Evolutionary conservation across 1,140 invertebrate species (phyloP), one percentile per base, ranked within the genome.

Genomic region (Trichomalopsis sarcophagae): DNA sequence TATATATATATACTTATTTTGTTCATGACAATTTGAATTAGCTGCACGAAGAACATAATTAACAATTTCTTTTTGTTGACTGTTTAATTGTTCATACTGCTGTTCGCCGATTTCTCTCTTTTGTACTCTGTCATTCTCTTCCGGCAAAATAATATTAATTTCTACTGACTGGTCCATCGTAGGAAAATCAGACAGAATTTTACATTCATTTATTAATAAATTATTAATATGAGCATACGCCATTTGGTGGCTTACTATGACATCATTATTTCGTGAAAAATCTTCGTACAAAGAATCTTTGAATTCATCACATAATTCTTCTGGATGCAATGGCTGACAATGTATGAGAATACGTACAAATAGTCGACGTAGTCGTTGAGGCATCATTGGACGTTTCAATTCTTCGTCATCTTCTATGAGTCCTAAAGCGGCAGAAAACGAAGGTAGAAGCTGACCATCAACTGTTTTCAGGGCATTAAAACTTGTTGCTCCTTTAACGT

Each of bases 401-500:
- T 91, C 88, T 44, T 76, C 40, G n/a, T 92, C 89, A 80, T 91
- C 82, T 83, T 91, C 88, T 4, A 93, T 50, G 1, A 92, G 69
- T 40, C 88, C 87, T 33, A 87, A 7, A 11, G 82, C 90, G 66
- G 87, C 87, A 82, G 87, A 81, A 84, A 88, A 92, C 23, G 90
- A 89, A 9, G 68, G 7, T 83, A 88, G 87, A 30, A 86, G 21
- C 7, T 76, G 27, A 13, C 86, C 89, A 83, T 93, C 74, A 33
- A 91, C 85, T 55, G 89, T 93, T 88, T 84, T 86, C 1, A 93
- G 74, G 80, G 89, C 47, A 81, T 85, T 36, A 87, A 92, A 93
- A 33, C 81, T 88, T 40, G 80, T 89, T n/a, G 90, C 89, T 21
- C 90, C 92, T 78, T 66, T 62, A 33, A 79, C n/a, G 21, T 79